A percentile compares a stretch with the other conserved stretches of the same genome.
Conservation (phyloP, 1,140 invertebrate genomes). For the Drosophila mauritiana region DNA sequence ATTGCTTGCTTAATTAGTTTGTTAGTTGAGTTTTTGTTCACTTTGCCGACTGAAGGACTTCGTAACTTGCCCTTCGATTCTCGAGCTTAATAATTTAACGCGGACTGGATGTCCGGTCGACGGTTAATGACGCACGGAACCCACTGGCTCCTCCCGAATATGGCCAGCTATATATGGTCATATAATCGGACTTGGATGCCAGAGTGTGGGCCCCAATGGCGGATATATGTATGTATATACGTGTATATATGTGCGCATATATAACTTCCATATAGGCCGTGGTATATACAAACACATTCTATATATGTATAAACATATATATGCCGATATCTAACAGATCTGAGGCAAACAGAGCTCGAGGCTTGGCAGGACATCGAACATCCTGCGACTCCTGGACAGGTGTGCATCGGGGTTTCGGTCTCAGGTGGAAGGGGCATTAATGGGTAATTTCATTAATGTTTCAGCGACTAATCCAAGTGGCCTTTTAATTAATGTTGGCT, state of each 20-base stretch:
- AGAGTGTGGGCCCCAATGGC: not conserved
- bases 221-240: not conserved
- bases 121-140: conserved; percentile 28
- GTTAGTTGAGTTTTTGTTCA: not conserved
- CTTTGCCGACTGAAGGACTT: not conserved
- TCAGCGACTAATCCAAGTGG: conserved; percentile 20
- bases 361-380: conserved; percentile 7
- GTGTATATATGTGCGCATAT: not conserved
- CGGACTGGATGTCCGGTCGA: not conserved
- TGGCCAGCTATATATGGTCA: not conserved
- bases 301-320: conserved; percentile 8
- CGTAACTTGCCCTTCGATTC: conserved; percentile 13
- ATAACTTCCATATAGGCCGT: conserved; percentile 9
- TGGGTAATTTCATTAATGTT: conserved; percentile 49
- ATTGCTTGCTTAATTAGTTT: conserved; percentile 17
- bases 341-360: conserved; percentile 2
- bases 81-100: conserved; percentile 25
- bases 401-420: not conserved
- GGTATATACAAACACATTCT: not conserved
- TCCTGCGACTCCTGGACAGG: conserved; percentile 9
- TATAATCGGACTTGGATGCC: conserved; percentile 9
- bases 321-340: conserved; percentile 33
- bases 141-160: not conserved
- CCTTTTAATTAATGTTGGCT: conserved; percentile 24
- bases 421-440: not conserved